Base-by-base conservation (phyloP, 2,113 vertebrate genomes). In the Passer domesticus region DNA sequence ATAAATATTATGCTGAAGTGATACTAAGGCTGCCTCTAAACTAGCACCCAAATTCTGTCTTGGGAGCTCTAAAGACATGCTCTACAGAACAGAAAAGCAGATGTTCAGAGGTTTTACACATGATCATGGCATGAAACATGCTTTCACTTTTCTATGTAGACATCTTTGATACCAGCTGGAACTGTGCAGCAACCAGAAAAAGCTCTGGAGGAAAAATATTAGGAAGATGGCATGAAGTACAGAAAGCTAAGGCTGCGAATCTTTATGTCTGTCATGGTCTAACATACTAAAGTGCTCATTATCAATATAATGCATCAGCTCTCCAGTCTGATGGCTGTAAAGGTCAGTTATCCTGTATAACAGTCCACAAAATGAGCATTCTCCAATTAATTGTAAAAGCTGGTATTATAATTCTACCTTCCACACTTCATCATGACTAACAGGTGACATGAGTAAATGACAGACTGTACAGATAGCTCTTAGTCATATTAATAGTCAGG, bases 311-410 rank as follows among this genome's bases (percentile, higher is more conserved):
- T 63, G 68, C 47, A 70, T 74, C 59, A 63, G 24, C 39, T 93
- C 66, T 77, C 17, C 60, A 83, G 39, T 70, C 35, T 88, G 56
- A 53, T 66, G 50, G 43, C 12, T 79, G 50, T 74, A 92, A 87
- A 96, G 78, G 88, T 95, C 94, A 92, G 75, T 83, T 93, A 81
- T 83, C 28, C 83, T 72, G 52, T 88, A 86, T 41, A 93, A 56
- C 30, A 75, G 66, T 93, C 47, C 64, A 89, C 76, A 90, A 49
- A 6, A 2, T 49, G 50, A 86, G 56, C 85, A 89, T 94, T 90
- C 75, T 70, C 59, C 85, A 90, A 73, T 67, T 85, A 81, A 67
- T 70, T 86, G 31, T 33, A 92, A 88, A 94, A 95, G 52, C 63
- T 86, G 27, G 18, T 60, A 68, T 62, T 83, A 14, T 83, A 68